These are phyloP conservation scores for Empis livida DNA, from an alignment of 2,888 invertebrate genomes.

Conservation along the genomic window DNA sequence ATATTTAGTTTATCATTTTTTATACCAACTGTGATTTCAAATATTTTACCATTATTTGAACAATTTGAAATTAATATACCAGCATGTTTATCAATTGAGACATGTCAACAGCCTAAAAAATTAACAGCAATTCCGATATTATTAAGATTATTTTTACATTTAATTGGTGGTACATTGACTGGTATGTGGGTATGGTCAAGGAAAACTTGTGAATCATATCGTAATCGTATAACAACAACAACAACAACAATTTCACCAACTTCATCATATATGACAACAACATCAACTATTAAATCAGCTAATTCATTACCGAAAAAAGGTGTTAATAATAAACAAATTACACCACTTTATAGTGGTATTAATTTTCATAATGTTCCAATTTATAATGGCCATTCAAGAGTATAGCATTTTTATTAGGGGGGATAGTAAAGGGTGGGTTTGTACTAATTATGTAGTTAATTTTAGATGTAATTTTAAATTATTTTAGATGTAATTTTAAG, in stretches of 20 bases:
- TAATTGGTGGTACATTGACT: slow-evolving; percentile 31
- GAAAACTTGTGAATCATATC: slow-evolving; percentile 34
- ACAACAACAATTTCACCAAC: slow-evolving; percentile 14
- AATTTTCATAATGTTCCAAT: slow-evolving; percentile 35
- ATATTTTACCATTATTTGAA: slow-evolving; percentile 27
- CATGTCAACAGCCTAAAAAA: slow-evolving; percentile 23
- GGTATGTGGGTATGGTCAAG: slow-evolving; percentile 37
- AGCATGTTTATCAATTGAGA: slow-evolving; percentile 26
- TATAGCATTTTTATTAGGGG: slow-evolving; percentile 20
- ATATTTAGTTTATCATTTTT: slow-evolving; percentile 32
- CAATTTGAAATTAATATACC: slow-evolving; percentile 23
- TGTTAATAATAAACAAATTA: slow-evolving; percentile 16
- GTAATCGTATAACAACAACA: slow-evolving; percentile 26
- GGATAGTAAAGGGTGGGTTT: too few species aligned
- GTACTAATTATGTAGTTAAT: too few species aligned
- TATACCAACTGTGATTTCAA: slow-evolving; percentile 27
- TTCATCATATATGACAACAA: slow-evolving; percentile 24
- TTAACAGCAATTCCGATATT: slow-evolving; percentile 25
- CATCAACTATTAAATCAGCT: slow-evolving; percentile 21
- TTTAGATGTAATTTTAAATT: too few species aligned
- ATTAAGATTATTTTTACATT: slow-evolving; percentile 27
- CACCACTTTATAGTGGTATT: slow-evolving; percentile 33
- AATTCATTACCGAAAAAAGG: slow-evolving; percentile 26
- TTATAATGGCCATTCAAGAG: slow-evolving; percentile 27
- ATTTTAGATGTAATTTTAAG: too few species aligned